A percentile compares a stretch with the other conserved stretches of the same genome.
These are phyloP conservation scores for Hyposoter dolosus DNA, from an alignment of 2,888 invertebrate species.

Conservation along the genomic window DNA sequence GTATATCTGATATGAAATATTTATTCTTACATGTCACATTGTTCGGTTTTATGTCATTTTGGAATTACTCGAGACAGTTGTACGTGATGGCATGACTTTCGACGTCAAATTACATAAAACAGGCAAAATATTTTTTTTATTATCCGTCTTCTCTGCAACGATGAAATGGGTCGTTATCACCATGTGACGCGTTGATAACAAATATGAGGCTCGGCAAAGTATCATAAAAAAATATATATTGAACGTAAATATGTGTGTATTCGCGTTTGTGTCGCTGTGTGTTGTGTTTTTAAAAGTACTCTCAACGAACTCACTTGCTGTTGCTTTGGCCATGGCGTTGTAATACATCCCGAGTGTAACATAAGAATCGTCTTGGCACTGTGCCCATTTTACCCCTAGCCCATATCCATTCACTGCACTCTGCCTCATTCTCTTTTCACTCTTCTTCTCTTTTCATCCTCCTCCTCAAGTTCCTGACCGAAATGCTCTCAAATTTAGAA, in stretches of 20 bases:
- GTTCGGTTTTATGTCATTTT: constrained; percentile 8
- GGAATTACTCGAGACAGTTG: constrained; percentile 7
- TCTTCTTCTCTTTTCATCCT: neutral
- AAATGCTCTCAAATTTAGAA: constrained; percentile 65
- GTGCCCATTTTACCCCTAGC: constrained; percentile 53
- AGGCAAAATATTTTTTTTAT: neutral
- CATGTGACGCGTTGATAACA: constrained; percentile 39
- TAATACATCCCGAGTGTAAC: constrained; percentile 48
- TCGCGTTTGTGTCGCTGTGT: neutral
- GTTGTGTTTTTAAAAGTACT: constrained; percentile 16
- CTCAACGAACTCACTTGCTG: constrained; percentile 20
- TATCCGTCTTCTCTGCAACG: constrained; percentile 23
- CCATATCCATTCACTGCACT: constrained; percentile 42
- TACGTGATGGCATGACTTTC: neutral
- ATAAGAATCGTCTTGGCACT: constrained; percentile 64
- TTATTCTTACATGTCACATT: neutral
- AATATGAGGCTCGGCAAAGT: constrained; percentile 26
- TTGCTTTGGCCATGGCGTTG: constrained; percentile 39
- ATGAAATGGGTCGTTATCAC: constrained; percentile 50
- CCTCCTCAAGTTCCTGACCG: constrained; percentile 30
- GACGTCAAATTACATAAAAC: constrained; percentile 3
- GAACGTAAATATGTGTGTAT: neutral
- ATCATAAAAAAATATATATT: constrained; percentile 28
- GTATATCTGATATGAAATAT: constrained; percentile 11
- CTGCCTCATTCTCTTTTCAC: constrained; percentile 12